Evolutionary conservation across 2,797 vertebrate genomes (phyloP).

Genomic region (Myotis findleyi): DNA sequence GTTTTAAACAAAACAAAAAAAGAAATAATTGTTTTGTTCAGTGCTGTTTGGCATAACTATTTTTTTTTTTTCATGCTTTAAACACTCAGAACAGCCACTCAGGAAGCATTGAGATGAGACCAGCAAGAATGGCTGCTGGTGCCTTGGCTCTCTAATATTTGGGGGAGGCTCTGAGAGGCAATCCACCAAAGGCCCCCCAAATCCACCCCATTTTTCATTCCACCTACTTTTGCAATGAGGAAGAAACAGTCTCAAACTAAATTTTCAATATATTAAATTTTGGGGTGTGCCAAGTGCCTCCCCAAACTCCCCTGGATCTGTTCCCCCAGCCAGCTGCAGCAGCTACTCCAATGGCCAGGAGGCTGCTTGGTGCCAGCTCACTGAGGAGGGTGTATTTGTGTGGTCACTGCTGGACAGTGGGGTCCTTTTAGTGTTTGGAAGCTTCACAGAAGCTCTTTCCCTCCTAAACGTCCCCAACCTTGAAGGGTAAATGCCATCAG

Average conservation of each 20-base stretch:
- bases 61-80: slow-evolving; percentile 68
- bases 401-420: not conserved
- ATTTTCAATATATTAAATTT: slow-evolving; percentile 46
- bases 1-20: slow-evolving; percentile 62
- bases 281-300: not conserved
- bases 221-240: not conserved
- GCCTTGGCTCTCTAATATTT: not conserved
- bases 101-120: slow-evolving; percentile 56
- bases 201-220: not conserved
- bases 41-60: slow-evolving; percentile 79
- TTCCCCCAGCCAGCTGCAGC: slow-evolving; percentile 44
- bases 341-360: not conserved
- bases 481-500: not conserved
- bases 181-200: not conserved
- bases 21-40: slow-evolving; percentile 72
- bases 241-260: slow-evolving; percentile 5
- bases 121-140: slow-evolving; percentile 37
- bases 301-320: not conserved
- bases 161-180: not conserved
- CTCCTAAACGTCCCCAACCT: not conserved
- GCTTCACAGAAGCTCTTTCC: slow-evolving; percentile 68
- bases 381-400: not conserved
- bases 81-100: slow-evolving; percentile 61
- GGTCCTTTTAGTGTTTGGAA: not conserved
- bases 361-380: not conserved